Conservation (phyloP, 2,113 vertebrate species). For the Eclectus roratus region DNA sequence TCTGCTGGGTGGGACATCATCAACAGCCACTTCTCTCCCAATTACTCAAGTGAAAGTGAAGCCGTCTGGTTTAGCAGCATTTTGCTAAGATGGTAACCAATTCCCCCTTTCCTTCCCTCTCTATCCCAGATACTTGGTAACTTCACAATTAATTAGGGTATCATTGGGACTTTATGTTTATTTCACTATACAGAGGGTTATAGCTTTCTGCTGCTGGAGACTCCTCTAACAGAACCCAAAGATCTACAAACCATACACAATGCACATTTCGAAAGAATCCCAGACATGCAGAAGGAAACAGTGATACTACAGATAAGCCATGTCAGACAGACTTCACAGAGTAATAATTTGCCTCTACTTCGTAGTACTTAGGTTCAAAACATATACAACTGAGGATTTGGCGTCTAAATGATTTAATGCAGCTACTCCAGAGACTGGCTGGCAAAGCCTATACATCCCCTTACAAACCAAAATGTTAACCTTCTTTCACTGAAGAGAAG, state of each 20-base stretch:
- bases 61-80: neutral
- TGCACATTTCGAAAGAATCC: neutral
- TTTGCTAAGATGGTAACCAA: neutral
- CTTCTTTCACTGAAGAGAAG: neutral
- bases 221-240: neutral
- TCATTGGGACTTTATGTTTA: constrained; percentile 47
- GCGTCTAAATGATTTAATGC: neutral
- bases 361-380: neutral
- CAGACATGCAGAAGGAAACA: neutral
- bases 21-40: constrained; percentile 22
- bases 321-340: neutral
- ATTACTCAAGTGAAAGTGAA: neutral
- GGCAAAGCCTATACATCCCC: neutral
- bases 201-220: constrained; percentile 17
- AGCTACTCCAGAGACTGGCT: neutral
- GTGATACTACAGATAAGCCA: neutral
- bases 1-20: neutral
- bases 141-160: constrained; percentile 51
- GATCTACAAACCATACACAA: neutral
- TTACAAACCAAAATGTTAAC: neutral
- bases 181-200: neutral
- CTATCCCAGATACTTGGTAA: constrained; percentile 2
- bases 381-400: neutral
- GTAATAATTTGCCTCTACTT: neutral
- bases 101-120: neutral